Evolutionary conservation across 2,797 vertebrate genomes (phyloP), one percentile per base, ranked within the genome.

Genomic region (Micropoecilia bifurca): DNA sequence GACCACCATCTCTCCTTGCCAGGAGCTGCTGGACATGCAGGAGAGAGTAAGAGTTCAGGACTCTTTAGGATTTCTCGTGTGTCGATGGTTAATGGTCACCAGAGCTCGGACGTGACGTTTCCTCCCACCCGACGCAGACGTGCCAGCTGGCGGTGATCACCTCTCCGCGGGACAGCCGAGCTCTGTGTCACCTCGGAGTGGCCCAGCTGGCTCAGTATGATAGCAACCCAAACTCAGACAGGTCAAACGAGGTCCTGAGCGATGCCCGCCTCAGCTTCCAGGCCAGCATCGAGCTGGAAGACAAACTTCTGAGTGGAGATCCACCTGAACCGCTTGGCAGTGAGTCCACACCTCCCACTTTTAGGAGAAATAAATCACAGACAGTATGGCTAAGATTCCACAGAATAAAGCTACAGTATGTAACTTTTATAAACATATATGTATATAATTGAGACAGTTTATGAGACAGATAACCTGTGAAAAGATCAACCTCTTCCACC

Each of bases 231-330:
- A 77, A 80, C 25, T 87, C 89, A 41, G 79, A 88, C 41, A 68
- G 39, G 22, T 91, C 84, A 57, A 77, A 87, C 33, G 85, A 73
- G 28, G 80, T 78, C n/a, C 36, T 94, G 28, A 28, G 53, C 0
- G 83, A 94, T 3, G 90, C 94, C 73, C 80, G 91, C 72, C 91
- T 94, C 80, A 94, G 93, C 90, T 94, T 96, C 87, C 90, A 90
- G 90, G 94, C 93, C 82, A 95, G 94, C 87, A 94, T 96, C 4
- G 88, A 87, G 75, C 80, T 95, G 80, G 95, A 96, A 77, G 76
- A 86, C 71, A 83, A 80, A 77, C 73, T 85, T 77, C 85, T 89
- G 75, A 81, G 71, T 0, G 91, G 95, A 83, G 80, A 89, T 20
- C 81, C 94, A 22, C 92, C 82, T 14, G 76, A 83, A n/a, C 91